These are phyloP conservation scores for Dermolepida albohirtum DNA, from an alignment of 2,888 invertebrate species.

Conservation along the genomic window DNA sequence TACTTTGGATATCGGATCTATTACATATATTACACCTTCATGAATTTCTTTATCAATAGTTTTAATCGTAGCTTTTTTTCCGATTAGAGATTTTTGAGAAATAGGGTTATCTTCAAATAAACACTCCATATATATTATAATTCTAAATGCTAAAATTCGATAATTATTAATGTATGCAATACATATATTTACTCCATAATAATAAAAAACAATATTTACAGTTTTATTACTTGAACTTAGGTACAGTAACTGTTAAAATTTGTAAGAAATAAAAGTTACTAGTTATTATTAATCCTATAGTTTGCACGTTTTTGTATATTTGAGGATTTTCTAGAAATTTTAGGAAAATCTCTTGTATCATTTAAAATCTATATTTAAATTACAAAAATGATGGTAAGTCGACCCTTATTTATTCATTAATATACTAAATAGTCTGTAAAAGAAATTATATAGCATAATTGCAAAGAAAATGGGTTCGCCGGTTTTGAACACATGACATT, in stretches of 20 bases:
- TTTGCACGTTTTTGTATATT: slow-evolving; percentile 38
- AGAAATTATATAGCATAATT: background rate
- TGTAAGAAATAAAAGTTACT: background rate
- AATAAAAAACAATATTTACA: background rate
- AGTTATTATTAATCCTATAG: slow-evolving; percentile 16
- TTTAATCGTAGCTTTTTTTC: slow-evolving; percentile 55
- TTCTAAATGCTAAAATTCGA: too few species aligned
- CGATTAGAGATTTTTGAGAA: slow-evolving; percentile 55
- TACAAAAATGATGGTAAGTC: slow-evolving; percentile 44
- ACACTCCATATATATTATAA: slow-evolving; percentile 30
- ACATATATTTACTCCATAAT: background rate
- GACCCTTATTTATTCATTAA: background rate
- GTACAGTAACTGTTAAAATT: background rate
- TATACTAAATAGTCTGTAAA: background rate
- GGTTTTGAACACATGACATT: slow-evolving; percentile 41
- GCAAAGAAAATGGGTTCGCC: slow-evolving; percentile 20
- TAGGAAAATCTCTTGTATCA: slow-evolving; percentile 33
- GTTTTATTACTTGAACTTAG: background rate
- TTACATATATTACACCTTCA: slow-evolving; percentile 57
- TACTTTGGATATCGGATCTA: slow-evolving; percentile 60
- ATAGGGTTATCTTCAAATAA: slow-evolving; percentile 20
- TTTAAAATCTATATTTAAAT: slow-evolving; percentile 8
- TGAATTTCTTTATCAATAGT: slow-evolving; percentile 53
- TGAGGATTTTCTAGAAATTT: slow-evolving; percentile 38
- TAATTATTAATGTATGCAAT: background rate